phyloP scores from a whole-genome alignment of 2,113 vertebrate genomes.

The Siphamia tubifer region DNA sequence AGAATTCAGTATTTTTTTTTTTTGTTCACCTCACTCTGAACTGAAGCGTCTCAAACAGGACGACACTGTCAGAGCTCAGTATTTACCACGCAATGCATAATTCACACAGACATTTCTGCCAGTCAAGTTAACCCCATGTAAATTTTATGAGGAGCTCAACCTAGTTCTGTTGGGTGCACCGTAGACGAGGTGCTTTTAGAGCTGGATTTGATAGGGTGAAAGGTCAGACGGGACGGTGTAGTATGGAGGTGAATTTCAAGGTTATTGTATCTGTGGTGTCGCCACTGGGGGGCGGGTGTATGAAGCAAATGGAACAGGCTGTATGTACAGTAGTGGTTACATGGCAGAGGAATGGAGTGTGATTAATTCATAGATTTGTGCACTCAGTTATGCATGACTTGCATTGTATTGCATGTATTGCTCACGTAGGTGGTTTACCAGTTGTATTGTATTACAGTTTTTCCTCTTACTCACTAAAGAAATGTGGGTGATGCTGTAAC shows the following conservation, averaged over 20 bases:
- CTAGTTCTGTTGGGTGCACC: not conserved
- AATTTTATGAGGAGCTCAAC: constrained; percentile 51
- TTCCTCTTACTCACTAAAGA: constrained; percentile 2
- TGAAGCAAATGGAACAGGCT: not conserved
- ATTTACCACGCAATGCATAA: constrained; percentile 67
- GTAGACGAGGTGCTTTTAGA: not conserved
- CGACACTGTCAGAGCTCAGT: constrained; percentile 27
- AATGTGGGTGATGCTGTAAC: not conserved
- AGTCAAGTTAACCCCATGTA: constrained; percentile 51
- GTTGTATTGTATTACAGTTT: no score
- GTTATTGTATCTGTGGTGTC: not conserved
- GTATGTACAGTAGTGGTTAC: not conserved
- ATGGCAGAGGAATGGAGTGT: not conserved
- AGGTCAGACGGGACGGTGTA: not conserved
- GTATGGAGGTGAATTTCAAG: constrained; percentile 4
- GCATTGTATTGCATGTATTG: not conserved
- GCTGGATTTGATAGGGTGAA: not conserved
- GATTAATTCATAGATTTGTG: constrained; percentile 36
- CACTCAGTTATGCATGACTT: constrained; percentile 14
- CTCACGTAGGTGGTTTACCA: not conserved
- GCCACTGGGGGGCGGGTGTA: not conserved
- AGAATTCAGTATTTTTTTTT: constrained; percentile 6
- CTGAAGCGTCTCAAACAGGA: constrained; percentile 18
- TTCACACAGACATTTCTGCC: constrained; percentile 58
- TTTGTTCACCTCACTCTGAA: constrained; percentile 19